phyloP scores from a whole-genome alignment of 1,140 invertebrate species.

The Dendrolimus punctatus region DNA sequence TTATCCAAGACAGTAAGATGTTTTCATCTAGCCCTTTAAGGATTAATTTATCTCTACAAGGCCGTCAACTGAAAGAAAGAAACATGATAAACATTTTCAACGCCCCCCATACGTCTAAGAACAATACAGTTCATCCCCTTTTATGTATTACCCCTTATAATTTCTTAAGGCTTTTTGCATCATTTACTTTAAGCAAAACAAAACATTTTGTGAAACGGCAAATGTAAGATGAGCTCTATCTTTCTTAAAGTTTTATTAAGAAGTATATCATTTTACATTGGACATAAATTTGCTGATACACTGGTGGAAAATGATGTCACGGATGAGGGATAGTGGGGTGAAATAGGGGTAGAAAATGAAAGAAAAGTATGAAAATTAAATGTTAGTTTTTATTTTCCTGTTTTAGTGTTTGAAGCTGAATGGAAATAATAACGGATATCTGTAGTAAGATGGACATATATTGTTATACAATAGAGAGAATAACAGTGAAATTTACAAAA shows the following conservation, averaged over 20 bases:
- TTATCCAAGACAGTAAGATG: too few species aligned
- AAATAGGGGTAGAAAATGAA: too few species aligned
- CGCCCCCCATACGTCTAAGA: slow-evolving; percentile 23
- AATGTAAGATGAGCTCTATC: slow-evolving; percentile 6
- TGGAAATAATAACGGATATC: too few species aligned
- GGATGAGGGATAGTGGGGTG: neutral
- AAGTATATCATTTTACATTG: slow-evolving; percentile 6
- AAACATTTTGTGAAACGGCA: slow-evolving; percentile 24
- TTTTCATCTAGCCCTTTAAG: too few species aligned
- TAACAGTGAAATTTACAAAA: too few species aligned
- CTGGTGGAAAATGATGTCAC: slow-evolving; percentile 14
- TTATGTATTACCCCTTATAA: slow-evolving; percentile 21
- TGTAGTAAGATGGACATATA: too few species aligned
- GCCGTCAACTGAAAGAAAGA: slow-evolving; percentile 21
- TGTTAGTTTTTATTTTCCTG: too few species aligned
- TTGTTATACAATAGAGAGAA: too few species aligned
- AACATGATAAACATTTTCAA: slow-evolving; percentile 17
- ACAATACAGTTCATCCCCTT: slow-evolving; percentile 17
- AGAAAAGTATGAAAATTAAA: too few species aligned
- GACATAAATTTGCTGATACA: slow-evolving; percentile 14
- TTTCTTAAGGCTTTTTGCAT: slow-evolving; percentile 49
- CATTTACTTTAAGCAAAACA: slow-evolving; percentile 38
- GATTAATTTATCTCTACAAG: slow-evolving; percentile 1
- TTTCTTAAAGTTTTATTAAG: slow-evolving; percentile 13
- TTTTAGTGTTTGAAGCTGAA: too few species aligned